phyloP scores from a whole-genome alignment of 2,113 vertebrate species.

The Pipra filicauda region DNA sequence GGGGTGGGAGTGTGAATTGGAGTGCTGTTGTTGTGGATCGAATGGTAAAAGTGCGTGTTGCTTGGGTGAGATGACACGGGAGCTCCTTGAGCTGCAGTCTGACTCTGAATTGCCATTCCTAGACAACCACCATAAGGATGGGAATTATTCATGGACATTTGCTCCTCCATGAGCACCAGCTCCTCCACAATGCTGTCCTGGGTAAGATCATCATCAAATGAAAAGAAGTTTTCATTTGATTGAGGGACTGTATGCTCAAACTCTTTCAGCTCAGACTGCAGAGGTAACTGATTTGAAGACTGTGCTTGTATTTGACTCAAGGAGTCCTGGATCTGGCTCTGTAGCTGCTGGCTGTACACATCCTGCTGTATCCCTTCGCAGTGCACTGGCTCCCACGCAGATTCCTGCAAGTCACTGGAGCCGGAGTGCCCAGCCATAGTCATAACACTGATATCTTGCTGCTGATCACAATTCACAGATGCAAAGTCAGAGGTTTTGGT shows the following conservation, averaged over 20 bases:
- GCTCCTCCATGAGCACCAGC: slow-evolving; percentile 98
- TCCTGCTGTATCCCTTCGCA: slow-evolving; percentile 78
- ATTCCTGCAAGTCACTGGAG: slow-evolving; percentile 80
- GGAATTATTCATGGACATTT: slow-evolving; percentile 90
- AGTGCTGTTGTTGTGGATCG: slow-evolving; percentile 83
- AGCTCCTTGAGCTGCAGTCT: slow-evolving; percentile 73
- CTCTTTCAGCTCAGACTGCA: slow-evolving; percentile 85
- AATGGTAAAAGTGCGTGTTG: slow-evolving; percentile 82
- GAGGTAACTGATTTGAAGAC: slow-evolving; percentile 80
- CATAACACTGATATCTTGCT: slow-evolving; percentile 71
- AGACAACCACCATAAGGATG: slow-evolving; percentile 82
- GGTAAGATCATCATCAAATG: slow-evolving; percentile 95
- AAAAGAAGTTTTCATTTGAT: slow-evolving; percentile 88
- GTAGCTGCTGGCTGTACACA: slow-evolving; percentile 76
- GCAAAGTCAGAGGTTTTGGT: slow-evolving; percentile 74
- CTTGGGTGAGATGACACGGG: slow-evolving; percentile 76
- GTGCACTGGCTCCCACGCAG: slow-evolving; percentile 75
- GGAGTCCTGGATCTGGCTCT: slow-evolving; percentile 83
- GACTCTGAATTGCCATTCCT: slow-evolving; percentile 80
- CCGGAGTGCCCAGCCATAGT: slow-evolving; percentile 70
- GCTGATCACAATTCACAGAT: slow-evolving; percentile 69
- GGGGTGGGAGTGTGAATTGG: slow-evolving; percentile 87
- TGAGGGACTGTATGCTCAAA: slow-evolving; percentile 85
- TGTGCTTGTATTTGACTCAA: slow-evolving; percentile 76
- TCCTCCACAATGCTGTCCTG: slow-evolving; percentile 99